Evolutionary conservation across 1,140 invertebrate genomes (phyloP).

Genomic region (Andrena cerasifolii): DNA sequence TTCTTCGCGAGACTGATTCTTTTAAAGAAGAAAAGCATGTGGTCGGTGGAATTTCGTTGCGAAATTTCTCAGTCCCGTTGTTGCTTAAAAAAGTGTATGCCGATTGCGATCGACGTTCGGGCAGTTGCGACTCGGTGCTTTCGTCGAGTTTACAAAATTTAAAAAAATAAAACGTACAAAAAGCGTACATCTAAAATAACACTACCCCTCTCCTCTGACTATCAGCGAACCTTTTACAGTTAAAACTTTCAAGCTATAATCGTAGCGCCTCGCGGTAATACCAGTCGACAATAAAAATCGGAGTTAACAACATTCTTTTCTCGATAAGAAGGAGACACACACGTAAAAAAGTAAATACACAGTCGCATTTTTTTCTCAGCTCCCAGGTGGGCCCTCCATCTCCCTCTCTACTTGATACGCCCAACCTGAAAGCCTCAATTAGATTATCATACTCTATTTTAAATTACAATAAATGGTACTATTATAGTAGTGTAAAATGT

Average conservation of each 20-base stretch:
- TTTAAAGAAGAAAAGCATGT: constrained; percentile 15
- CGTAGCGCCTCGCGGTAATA: not conserved
- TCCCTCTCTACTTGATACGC: constrained; percentile 10
- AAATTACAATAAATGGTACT: constrained; percentile 66
- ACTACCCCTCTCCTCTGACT: not conserved
- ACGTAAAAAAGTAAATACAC: constrained; percentile 41
- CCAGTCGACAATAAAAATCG: constrained; percentile 39
- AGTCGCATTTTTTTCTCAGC: constrained; percentile 22
- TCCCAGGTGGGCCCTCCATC: not conserved
- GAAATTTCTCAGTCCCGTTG: constrained; percentile 19
- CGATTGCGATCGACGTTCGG: not conserved
- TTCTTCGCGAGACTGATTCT: not conserved
- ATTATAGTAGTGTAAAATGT: constrained; percentile 64
- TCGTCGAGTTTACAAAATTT: constrained; percentile 21
- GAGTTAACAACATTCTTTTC: constrained; percentile 37
- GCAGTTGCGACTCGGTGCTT: constrained; percentile 36
- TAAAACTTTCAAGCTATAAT: constrained; percentile 8
- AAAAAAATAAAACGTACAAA: too few relatives aligned
- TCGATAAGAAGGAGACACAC: constrained; percentile 28
- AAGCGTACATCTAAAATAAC: constrained; percentile 7
- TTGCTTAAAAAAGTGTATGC: not conserved
- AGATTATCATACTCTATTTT: constrained; percentile 53
- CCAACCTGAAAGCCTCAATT: constrained; percentile 26
- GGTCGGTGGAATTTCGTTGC: constrained; percentile 59
- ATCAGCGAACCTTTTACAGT: not conserved